These are phyloP conservation scores for Escarpia spicata DNA, from an alignment of 2,888 invertebrate genomes.

Conservation along the genomic window DNA sequence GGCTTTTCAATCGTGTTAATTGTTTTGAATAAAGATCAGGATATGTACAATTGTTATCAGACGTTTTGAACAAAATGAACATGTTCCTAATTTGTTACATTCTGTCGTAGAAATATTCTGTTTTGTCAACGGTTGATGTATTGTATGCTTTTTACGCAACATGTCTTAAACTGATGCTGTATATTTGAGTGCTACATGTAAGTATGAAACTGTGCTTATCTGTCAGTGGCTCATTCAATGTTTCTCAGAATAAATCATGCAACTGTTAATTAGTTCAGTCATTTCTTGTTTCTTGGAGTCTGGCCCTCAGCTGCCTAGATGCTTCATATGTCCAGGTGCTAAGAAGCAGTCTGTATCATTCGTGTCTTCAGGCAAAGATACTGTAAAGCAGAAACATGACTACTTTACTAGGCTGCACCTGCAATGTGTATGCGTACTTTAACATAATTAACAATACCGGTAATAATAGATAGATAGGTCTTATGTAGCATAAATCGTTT, in stretches of 20 bases:
- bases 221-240: neutral
- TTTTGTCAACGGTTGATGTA: neutral
- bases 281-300: neutral
- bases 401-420: neutral
- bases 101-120: neutral
- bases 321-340: neutral
- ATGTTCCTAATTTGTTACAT: neutral
- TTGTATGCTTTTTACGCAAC: neutral
- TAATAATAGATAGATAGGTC: no score
- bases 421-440: no score
- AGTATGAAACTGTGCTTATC: neutral
- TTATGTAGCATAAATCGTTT: no score
- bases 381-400: neutral
- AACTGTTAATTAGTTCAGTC: neutral
- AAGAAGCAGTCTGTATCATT: neutral
- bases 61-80: neutral
- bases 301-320: neutral
- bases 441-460: no score
- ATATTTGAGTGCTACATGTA: neutral
- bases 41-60: neutral
- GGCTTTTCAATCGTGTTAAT: neutral
- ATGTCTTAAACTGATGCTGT: neutral
- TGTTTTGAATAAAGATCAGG: neutral
- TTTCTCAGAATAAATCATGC: neutral
- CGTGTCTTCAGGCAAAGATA: neutral